A percentile compares a stretch with the other conserved stretches of the same genome.
Evolutionary conservation across 2,113 vertebrate species (phyloP).

Genomic region (Neogobius melanostomus): DNA sequence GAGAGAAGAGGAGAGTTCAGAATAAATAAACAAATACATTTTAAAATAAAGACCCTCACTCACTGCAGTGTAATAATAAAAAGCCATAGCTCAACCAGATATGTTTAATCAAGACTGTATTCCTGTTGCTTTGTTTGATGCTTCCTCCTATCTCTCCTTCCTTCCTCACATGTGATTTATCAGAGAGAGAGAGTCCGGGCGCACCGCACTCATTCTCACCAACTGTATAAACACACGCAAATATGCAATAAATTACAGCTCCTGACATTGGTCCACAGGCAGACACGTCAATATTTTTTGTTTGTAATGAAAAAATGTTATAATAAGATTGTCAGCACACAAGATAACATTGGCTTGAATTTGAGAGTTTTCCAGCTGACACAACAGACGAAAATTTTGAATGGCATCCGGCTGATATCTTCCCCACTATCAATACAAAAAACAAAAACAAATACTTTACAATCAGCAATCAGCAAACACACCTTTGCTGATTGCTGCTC

Average conservation of each 20-base stretch:
- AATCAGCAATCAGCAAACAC: no score
- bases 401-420: not conserved
- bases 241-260: conserved; percentile 5
- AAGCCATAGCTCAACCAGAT: conserved; percentile 11
- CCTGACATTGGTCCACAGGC: conserved; percentile 2
- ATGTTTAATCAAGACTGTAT: conserved; percentile 20
- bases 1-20: no score
- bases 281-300: not conserved
- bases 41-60: no score
- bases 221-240: conserved; percentile 13
- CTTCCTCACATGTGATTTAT: conserved; percentile 20
- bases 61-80: no score
- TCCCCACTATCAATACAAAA: not conserved
- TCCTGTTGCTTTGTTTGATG: conserved; percentile 21
- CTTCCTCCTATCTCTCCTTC: conserved; percentile 16
- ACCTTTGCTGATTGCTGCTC: no score
- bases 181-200: conserved; percentile 5
- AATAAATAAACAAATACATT: no score
- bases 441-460: no score
- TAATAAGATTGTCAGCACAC: not conserved
- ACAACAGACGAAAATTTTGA: not conserved
- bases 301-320: conserved; percentile 2
- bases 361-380: not conserved
- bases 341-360: not conserved
- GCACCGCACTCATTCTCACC: conserved; percentile 2